Base-by-base conservation (phyloP, 2,113 vertebrate genomes). In the Pongo pygmaeus region DNA sequence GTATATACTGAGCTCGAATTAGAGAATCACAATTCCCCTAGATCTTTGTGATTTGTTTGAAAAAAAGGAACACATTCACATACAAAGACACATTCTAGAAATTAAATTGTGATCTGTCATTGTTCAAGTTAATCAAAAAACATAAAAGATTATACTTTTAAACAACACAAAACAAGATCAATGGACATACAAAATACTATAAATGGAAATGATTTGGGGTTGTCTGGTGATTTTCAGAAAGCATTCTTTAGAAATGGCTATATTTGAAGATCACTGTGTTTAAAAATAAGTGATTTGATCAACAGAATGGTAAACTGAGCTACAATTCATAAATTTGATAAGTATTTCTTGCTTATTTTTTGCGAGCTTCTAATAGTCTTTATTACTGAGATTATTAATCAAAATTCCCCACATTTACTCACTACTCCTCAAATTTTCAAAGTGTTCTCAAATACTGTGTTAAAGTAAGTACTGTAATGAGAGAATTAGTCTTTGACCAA, bases 1-100 rank as follows among this genome's bases (percentile, higher is more conserved):
- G 98, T 99, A 97, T 98, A 98, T 96, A 97, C 96, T 88, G 98
- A 98, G 94, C 97, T 90, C 98, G 98, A 98, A 98, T 98, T 98
- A 98, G 98, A 98, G 96, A 98, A 98, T 97, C 93, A 98, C 97
- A 98, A 98, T 98, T 98, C 98, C 96, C 93, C 90, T 69, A 98
- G 98, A 98, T 97, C 98, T 97, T 92, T 97, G 94, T 89, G 96
- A 98, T 94, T 93, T 93, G 69, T 43, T 97, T 97, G 93, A 67
- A 89, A 83, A 64, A 72, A 50, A 59, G 32, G 93, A 93, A 95
- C 32, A 72, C 57, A 43, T 9, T 40, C 5, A 25, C 57, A n/a
- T 8, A 93, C 17, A 55, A 23, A 70, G 32, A 64, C 5, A 83
- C 8, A 35, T 1, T 88, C 8, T 32, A 87, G 89, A 97, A 87